Base-by-base conservation (phyloP, 2,797 vertebrate species). In the Acipenser oxyrinchus region DNA sequence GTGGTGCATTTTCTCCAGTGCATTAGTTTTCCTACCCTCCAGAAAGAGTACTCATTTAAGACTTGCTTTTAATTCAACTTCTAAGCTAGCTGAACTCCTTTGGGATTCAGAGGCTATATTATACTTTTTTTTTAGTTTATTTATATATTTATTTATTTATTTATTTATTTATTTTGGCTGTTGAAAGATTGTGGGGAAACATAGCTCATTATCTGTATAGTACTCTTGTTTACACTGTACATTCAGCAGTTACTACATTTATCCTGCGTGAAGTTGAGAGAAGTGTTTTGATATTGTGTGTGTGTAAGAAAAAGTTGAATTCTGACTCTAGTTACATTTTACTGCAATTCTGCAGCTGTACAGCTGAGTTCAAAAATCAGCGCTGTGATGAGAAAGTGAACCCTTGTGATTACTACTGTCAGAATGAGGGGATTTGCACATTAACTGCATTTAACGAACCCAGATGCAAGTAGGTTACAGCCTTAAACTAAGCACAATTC, bases 361-460 rank as follows among this genome's bases (percentile, higher is more conserved):
- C 96, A 86, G 89, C 95, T 91, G 95, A 95, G 90, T 99, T 98
- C 96, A 98, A 98, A 96, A 98, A 93, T 95, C 96, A 97, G 92
- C 97, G 96, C 91, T 99, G 97, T 91, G 97, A 99, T 91, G 95
- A 99, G 92, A 95, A 96, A 94, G 92, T 95, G 89, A 99, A 99
- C 92, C 97, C 95, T 86, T 99, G 97, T 91, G 96, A 99, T 97
- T 95, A 97, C 95, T 98, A 97, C 96, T 99, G 97, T 97, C 97
- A 99, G 94, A 99, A 99, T 94, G 96, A 98, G 92, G 97, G 96
- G 92, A 93, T 97, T 92, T 99, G 97, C 94, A 92, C 95, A 92
- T 94, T 99, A 95, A 99, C 94, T 86, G 86, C 95, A 88, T 91
- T 95, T 97, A 99, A 98, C 95, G 97, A 99, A 92, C 96, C 96